Conservation (phyloP, 2,888 invertebrate species). For the Drosophila quinaria region DNA sequence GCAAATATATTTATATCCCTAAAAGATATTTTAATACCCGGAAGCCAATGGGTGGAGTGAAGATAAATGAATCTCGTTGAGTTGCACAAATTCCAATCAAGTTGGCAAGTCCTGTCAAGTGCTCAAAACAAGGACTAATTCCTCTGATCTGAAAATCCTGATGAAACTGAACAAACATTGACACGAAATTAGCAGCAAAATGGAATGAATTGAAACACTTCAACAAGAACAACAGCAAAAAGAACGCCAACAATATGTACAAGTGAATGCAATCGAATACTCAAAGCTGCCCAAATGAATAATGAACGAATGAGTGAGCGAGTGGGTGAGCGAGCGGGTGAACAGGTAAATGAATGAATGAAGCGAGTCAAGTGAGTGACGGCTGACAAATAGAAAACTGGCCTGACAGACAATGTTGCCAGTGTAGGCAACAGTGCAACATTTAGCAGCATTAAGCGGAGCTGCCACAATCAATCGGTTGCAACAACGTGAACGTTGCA, state of each 20-base stretch:
- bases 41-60: not conserved
- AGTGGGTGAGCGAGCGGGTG: not conserved
- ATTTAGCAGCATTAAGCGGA: slow-evolving; percentile 11
- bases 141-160: not conserved
- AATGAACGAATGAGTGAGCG: slow-evolving; percentile 9
- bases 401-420: not conserved
- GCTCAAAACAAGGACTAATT: not conserved
- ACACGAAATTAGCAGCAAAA: slow-evolving; percentile 46
- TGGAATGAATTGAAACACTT: slow-evolving; percentile 5
- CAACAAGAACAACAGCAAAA: not conserved
- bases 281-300: slow-evolving; percentile 13
- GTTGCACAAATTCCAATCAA: not conserved
- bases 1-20: too few species aligned
- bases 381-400: slow-evolving; percentile 23
- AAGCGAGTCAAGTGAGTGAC: slow-evolving; percentile 9
- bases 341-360: not conserved
- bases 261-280: slow-evolving; percentile 12
- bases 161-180: slow-evolving; percentile 35
- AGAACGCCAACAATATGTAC: not conserved
- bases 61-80: not conserved
- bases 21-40: not conserved
- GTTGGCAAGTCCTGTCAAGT: slow-evolving; percentile 4
- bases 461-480: slow-evolving; percentile 18
- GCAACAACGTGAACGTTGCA: slow-evolving; percentile 13
- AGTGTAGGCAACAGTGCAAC: not conserved